Evolutionary conservation across 2,888 invertebrate species (phyloP).

Genomic region (Cantharis nigra): DNA sequence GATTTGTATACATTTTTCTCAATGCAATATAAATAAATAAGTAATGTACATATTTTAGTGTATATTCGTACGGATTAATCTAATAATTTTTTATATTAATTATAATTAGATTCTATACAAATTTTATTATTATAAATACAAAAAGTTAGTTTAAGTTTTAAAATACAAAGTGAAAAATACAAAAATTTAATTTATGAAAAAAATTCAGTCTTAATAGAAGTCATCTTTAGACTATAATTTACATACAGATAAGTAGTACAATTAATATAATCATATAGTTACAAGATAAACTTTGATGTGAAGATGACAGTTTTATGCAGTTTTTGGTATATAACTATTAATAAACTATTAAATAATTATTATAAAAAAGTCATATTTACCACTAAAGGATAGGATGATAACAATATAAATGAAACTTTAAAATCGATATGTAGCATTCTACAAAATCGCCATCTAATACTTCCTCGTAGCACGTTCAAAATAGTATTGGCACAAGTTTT

Average conservation of each 20-base stretch:
- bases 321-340: background rate
- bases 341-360: background rate
- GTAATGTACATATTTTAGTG: background rate
- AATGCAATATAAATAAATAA: background rate
- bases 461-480: background rate
- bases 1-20: background rate
- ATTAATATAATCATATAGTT: background rate
- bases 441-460: background rate
- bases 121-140: conserved; percentile 10
- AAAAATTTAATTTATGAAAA: background rate
- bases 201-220: conserved; percentile 8
- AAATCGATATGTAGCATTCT: background rate
- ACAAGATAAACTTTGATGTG: background rate
- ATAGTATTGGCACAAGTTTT: background rate
- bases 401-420: background rate
- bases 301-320: background rate
- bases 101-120: background rate
- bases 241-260: background rate
- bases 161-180: background rate
- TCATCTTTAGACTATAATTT: background rate
- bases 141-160: background rate
- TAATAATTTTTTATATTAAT: background rate
- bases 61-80: background rate
- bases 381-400: background rate
- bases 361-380: background rate